A percentile compares a stretch with the other conserved stretches of the same genome.
Conservation (phyloP, 2,113 vertebrate genomes). For the Zosterops borbonicus region DNA sequence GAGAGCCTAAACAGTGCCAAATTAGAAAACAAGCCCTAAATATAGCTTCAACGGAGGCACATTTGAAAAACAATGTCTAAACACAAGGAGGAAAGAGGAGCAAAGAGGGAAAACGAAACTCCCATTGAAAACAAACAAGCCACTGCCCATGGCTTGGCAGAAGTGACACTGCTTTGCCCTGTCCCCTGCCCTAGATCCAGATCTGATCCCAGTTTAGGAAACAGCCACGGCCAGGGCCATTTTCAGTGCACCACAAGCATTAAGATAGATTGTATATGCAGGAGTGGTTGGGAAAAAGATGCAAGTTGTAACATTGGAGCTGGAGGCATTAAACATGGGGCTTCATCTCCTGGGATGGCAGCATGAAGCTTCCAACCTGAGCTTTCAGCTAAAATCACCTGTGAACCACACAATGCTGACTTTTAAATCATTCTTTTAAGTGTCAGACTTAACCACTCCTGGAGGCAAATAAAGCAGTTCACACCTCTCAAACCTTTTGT, state of each 20-base stretch:
- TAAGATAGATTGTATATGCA: rapidly evolving
- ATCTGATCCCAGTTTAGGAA: rapidly evolving
- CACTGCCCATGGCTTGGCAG: rapidly evolving
- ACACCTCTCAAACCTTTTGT: background rate
- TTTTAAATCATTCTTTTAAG: background rate
- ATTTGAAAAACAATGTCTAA: slow-evolving; percentile 7
- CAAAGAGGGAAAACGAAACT: background rate
- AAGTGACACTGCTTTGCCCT: rapidly evolving
- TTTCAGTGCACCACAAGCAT: background rate
- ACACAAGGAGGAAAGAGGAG: background rate
- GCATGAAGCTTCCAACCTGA: rapidly evolving
- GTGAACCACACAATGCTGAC: background rate
- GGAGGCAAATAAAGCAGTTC: background rate
- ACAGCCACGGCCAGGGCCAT: background rate
- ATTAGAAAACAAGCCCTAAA: slow-evolving; percentile 51
- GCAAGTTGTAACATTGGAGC: background rate
- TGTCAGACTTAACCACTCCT: background rate
- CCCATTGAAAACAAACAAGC: background rate
- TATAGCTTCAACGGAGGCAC: slow-evolving; percentile 11
- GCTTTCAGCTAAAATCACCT: background rate
- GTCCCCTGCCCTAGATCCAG: rapidly evolving
- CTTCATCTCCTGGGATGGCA: background rate
- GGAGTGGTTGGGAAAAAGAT: background rate
- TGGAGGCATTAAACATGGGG: background rate
- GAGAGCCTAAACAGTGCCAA: slow-evolving; percentile 31